A percentile compares a stretch with the other conserved stretches of the same genome.
Conservation (phyloP, 2,888 invertebrate species). For the Philhelius pedissequus region DNA sequence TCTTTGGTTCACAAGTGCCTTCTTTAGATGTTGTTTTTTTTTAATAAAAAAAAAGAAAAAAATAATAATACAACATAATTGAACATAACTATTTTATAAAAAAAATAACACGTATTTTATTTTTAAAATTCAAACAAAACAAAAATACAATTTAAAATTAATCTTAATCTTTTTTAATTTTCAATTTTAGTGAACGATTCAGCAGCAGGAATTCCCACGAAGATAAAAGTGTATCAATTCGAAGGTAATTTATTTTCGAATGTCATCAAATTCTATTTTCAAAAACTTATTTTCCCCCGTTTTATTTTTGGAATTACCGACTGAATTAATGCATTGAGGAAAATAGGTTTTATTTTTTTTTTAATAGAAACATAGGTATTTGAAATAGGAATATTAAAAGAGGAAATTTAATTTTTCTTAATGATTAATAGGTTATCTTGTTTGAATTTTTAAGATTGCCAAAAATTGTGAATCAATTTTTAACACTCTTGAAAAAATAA, state of each 20-base stretch:
- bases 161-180: too few relatives aligned
- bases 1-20: not conserved
- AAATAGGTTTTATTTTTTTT: not conserved
- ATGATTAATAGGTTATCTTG: not conserved
- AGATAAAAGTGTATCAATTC: not conserved
- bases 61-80: too few relatives aligned
- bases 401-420: not conserved
- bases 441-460: not conserved
- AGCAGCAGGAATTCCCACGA: not conserved
- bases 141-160: not conserved
- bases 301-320: not conserved
- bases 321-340: not conserved
- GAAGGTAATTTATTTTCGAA: not conserved
- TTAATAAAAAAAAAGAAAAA: not conserved
- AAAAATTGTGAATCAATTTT: not conserved
- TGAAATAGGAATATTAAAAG: not conserved
- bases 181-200: not conserved
- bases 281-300: not conserved
- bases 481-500: not conserved
- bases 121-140: not conserved
- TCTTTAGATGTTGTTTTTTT: too few relatives aligned
- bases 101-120: too few relatives aligned
- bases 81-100: too few relatives aligned
- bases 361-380: not conserved
- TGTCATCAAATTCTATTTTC: not conserved